phyloP scores from a whole-genome alignment of 2,797 vertebrate species.

The Takifugu ocellatus region DNA sequence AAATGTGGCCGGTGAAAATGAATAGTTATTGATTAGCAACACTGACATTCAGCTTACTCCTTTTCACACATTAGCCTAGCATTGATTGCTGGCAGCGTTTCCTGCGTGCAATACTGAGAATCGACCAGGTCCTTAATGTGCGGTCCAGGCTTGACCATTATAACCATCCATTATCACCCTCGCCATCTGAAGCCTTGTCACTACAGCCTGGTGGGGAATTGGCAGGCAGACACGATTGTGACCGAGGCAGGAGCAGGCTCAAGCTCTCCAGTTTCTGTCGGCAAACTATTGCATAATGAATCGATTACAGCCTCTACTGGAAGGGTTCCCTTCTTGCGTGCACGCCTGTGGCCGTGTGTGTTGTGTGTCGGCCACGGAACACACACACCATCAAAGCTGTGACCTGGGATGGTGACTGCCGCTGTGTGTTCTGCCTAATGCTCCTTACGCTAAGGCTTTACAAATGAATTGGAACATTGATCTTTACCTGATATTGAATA shows the following conservation, averaged over 20 bases:
- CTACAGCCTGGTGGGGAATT: conserved; percentile 64
- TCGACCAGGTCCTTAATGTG: conserved; percentile 84
- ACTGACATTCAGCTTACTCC: conserved; percentile 81
- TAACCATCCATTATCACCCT: conserved; percentile 78
- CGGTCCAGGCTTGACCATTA: conserved; percentile 80
- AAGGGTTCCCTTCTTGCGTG: too few relatives aligned
- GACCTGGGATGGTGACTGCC: background rate
- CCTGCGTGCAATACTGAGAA: conserved; percentile 79
- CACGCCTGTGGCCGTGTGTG: conserved; percentile 11
- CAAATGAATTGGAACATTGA: conserved; percentile 1
- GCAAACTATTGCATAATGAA: conserved; percentile 59
- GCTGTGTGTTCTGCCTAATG: background rate
- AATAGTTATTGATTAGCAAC: conserved; percentile 87
- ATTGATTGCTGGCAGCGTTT: conserved; percentile 84
- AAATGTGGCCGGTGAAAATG: conserved; percentile 86
- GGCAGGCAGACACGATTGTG: conserved; percentile 60
- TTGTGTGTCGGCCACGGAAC: conserved; percentile 1
- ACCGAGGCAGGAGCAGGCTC: conserved; percentile 56
- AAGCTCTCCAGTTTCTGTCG: conserved; percentile 52
- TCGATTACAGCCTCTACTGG: conserved; percentile 17
- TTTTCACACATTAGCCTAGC: conserved; percentile 83
- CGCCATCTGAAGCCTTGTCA: conserved; percentile 74
- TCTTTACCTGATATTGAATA: conserved; percentile 7
- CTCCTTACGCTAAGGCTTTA: background rate
- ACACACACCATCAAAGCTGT: background rate